A percentile compares a stretch with the other conserved stretches of the same genome.
These are phyloP conservation scores for Palythoa grandis DNA, from an alignment of 92 coral and sea anemone species.

Conservation along the genomic window DNA sequence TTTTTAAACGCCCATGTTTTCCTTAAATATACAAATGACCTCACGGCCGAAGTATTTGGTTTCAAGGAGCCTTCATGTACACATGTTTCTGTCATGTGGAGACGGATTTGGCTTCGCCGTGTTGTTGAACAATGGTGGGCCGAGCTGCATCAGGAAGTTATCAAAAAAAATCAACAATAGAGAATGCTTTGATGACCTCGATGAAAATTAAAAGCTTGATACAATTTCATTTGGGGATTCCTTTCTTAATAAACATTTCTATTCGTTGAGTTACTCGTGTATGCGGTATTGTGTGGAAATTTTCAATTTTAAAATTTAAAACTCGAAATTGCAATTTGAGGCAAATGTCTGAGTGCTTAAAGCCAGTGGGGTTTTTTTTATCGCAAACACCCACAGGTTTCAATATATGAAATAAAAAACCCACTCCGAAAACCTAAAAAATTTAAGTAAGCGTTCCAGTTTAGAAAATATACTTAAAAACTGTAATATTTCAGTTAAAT, in stretches of 20 bases:
- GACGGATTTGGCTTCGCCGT: background rate
- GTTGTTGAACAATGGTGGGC: background rate
- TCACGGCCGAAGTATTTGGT: background rate
- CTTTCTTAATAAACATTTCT: background rate
- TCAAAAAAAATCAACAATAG: background rate
- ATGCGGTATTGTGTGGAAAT: background rate
- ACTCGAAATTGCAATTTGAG: too few relatives aligned
- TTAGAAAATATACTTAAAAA: too few relatives aligned
- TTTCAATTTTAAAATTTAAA: too few relatives aligned
- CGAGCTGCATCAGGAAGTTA: background rate
- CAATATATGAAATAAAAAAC: too few relatives aligned
- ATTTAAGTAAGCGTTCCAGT: too few relatives aligned
- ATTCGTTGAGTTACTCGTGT: background rate
- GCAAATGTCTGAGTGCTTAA: too few relatives aligned
- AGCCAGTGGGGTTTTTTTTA: too few relatives aligned
- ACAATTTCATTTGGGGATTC: background rate
- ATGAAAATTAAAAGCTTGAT: background rate
- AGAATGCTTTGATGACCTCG: background rate
- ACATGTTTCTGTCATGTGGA: background rate
- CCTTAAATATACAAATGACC: background rate
- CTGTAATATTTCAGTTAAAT: too few relatives aligned
- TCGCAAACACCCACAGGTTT: too few relatives aligned
- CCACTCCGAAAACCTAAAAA: too few relatives aligned
- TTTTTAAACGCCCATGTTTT: background rate
- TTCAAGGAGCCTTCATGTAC: background rate